Evolutionary conservation across 2,888 invertebrate species (phyloP).

Genomic region (Pterobdella sp.): DNA sequence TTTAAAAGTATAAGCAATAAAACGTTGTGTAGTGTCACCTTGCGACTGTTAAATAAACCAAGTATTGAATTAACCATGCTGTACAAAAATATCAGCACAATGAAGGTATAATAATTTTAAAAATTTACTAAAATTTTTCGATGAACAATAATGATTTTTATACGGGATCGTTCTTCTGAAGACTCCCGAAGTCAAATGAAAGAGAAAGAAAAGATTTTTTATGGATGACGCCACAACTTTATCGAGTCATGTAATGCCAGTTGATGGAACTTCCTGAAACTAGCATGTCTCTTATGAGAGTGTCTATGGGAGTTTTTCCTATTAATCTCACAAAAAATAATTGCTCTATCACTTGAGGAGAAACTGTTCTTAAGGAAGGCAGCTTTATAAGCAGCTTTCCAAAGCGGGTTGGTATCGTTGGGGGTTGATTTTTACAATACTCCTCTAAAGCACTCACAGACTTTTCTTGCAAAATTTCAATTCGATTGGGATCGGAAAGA

Average conservation of each 20-base stretch:
- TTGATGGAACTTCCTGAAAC: constrained; percentile 18
- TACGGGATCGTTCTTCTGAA: too few species aligned
- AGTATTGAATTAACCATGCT: too few species aligned
- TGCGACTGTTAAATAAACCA: too few species aligned
- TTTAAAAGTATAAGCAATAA: too few species aligned
- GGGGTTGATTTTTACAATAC: not conserved
- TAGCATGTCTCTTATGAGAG: constrained; percentile 26
- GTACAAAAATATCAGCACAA: too few species aligned
- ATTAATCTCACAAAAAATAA: constrained; percentile 25
- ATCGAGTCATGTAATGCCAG: constrained; percentile 21
- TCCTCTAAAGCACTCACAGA: constrained; percentile 21
- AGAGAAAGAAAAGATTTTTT: too few species aligned
- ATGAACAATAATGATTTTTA: too few species aligned
- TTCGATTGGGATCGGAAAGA: constrained; percentile 17
- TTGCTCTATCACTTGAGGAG: constrained; percentile 26
- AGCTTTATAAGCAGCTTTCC: constrained; percentile 26
- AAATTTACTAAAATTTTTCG: too few species aligned
- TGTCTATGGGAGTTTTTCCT: constrained; percentile 27
- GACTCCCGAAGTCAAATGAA: too few species aligned
- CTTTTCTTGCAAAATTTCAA: constrained; percentile 27
- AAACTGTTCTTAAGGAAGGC: constrained; percentile 20
- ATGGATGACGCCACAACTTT: too few species aligned
- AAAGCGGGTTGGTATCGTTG: constrained; percentile 8
- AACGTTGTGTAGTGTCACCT: too few species aligned
- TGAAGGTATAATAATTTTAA: too few species aligned